Evolutionary conservation across 2,797 vertebrate species (phyloP).

Genomic region (Gobionotothen gibberifrons): DNA sequence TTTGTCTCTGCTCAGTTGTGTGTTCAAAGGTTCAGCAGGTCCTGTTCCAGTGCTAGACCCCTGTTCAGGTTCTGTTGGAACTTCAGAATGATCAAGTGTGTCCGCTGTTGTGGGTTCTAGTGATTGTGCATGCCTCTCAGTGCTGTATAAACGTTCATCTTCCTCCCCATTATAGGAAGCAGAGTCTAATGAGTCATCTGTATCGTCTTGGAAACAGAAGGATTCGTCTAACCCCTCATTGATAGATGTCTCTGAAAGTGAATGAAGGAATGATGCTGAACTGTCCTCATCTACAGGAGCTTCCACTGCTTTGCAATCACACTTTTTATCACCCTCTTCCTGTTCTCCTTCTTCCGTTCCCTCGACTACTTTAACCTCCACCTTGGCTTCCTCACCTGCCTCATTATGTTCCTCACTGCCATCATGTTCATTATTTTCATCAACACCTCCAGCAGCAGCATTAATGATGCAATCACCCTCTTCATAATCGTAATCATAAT

Average conservation of each 20-base stretch:
- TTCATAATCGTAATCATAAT: conserved; percentile 48
- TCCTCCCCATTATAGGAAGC: conserved; percentile 92
- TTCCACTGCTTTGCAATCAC: conserved; percentile 69
- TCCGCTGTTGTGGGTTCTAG: conserved; percentile 65
- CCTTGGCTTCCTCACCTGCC: conserved; percentile 69
- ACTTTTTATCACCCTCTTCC: conserved; percentile 65
- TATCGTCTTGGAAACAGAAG: conserved; percentile 94
- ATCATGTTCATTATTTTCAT: conserved; percentile 58
- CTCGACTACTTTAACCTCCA: conserved; percentile 76
- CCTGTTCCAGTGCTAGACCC: conserved; percentile 66
- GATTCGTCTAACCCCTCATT: conserved; percentile 93
- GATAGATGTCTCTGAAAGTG: conserved; percentile 94
- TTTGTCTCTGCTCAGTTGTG: conserved; percentile 53
- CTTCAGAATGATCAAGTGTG: conserved; percentile 35
- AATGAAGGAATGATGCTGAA: conserved; percentile 93
- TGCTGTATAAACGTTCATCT: conserved; percentile 90
- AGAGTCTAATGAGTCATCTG: conserved; percentile 91
- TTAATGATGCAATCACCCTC: conserved; percentile 45
- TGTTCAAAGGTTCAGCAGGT: conserved; percentile 72
- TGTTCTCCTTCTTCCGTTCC: conserved; percentile 59
- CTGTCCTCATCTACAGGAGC: conserved; percentile 88
- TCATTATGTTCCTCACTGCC: conserved; percentile 53
- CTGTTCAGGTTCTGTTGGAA: conserved; percentile 44
- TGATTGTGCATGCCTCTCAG: conserved; percentile 88
- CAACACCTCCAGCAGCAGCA: conserved; percentile 37